phyloP scores from a whole-genome alignment of 2,797 vertebrate genomes.

The Aldrovandia affinis region DNA sequence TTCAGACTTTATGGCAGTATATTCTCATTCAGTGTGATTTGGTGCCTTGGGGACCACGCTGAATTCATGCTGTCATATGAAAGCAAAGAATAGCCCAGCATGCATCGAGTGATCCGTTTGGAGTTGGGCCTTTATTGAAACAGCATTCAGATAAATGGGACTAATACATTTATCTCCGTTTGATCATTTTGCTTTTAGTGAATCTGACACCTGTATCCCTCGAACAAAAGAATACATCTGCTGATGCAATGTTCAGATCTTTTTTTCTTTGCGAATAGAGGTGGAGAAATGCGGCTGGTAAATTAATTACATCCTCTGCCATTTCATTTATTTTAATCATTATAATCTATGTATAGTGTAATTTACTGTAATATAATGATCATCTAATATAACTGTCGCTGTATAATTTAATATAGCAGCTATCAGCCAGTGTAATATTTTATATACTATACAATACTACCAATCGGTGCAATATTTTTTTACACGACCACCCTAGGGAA shows the following conservation, averaged over 20 bases:
- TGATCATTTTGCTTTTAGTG: neutral
- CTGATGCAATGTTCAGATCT: neutral
- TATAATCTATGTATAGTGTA: neutral
- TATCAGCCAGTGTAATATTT: neutral
- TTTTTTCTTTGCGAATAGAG: neutral
- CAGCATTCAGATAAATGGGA: neutral
- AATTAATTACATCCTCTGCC: neutral
- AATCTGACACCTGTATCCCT: neutral
- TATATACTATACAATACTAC: too few relatives aligned
- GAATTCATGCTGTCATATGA: conserved; percentile 24
- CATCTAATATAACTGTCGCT: neutral
- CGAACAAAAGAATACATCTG: neutral
- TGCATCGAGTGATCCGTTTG: conserved; percentile 18
- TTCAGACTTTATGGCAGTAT: too few relatives aligned
- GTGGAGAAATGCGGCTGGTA: neutral
- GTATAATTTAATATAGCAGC: neutral
- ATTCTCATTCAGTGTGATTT: too few relatives aligned
- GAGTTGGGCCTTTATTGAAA: neutral
- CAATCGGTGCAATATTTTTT: too few relatives aligned
- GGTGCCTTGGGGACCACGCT: neutral
- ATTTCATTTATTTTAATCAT: neutral
- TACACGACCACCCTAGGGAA: neutral
- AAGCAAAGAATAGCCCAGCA: conserved; percentile 1
- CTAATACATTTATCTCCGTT: neutral
- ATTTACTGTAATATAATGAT: too few relatives aligned